Base-by-base conservation (phyloP, 92 coral and sea anemone species). In the Isaurus tuberculatus region DNA sequence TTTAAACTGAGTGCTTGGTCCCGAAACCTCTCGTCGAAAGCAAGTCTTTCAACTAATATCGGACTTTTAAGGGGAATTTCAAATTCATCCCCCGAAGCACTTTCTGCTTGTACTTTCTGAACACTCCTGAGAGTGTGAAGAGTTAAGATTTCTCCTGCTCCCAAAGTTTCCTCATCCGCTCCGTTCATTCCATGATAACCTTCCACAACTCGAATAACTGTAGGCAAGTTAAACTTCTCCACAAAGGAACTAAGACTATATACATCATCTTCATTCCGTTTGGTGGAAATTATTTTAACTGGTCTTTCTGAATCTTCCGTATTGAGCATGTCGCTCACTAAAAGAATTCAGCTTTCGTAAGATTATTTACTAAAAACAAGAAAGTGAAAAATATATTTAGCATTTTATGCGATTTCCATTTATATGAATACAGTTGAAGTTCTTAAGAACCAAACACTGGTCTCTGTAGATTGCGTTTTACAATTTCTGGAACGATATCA, bases 121-220 rank as follows among this genome's bases (percentile, higher is more conserved):
- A 77, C 7, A 16, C 19, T 19, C 15, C 16, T 77, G 3, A 77
- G 10, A 28, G 23, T 36, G 51, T 34, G 70, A 33, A 77, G 68
- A 15, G 82, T 77, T 61, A 77, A 15, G 23, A 77, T 14, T 60
- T 77, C 82, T 34, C 82, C 82, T 5, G 82, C 82, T 2, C 69
- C 69, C 2, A 77, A 15, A 1, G 82, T 77, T 77, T 77, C 82
- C 1, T 77, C 82, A 32, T 77, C 82, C 11, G 30, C 13, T 0
- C 69, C 82, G 25, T 15, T 77, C 55, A 60, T 77, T 5, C 82
- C 69, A 58, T 77, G 82, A 2, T 58, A 77, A 10, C 82, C 82
- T 33, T 77, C 82, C 22, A 77, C 82, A 34, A 77, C 82, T 77
- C 33, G 64, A n/a, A 77, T 55, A 9, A 8, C 70, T 26, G 60